Conservation (phyloP, 2,888 invertebrate genomes). For the Crocallis elinguaria region DNA sequence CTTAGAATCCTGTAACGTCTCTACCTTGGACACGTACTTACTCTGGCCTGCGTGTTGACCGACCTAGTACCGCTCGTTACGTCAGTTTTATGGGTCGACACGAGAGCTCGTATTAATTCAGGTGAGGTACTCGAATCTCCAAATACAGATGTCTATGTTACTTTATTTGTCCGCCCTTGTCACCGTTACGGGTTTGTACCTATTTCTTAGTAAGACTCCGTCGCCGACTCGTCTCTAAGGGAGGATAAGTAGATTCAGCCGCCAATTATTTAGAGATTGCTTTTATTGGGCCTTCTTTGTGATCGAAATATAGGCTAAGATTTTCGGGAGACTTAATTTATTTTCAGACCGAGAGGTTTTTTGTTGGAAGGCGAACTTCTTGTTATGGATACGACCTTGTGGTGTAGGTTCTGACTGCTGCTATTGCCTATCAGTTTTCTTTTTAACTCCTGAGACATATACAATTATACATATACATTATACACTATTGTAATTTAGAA, state of each 20-base stretch:
- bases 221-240: slow-evolving; percentile 26
- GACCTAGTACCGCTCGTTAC: slow-evolving; percentile 16
- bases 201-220: slow-evolving; percentile 3
- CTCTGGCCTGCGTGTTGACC: background rate
- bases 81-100: slow-evolving; percentile 42
- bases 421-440: too few species aligned
- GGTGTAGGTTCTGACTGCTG: too few species aligned
- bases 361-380: slow-evolving; percentile 4
- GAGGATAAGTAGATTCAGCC: slow-evolving; percentile 32
- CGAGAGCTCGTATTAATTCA: slow-evolving; percentile 42
- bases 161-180: slow-evolving; percentile 52
- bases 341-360: slow-evolving; percentile 5
- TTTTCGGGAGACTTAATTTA: slow-evolving; percentile 13
- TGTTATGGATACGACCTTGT: slow-evolving; percentile 14
- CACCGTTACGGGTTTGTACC: slow-evolving; percentile 33
- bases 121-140: slow-evolving; percentile 44
- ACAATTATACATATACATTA: too few species aligned
- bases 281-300: slow-evolving; percentile 18
- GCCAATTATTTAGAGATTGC: slow-evolving; percentile 35
- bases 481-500: too few species aligned
- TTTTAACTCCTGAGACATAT: too few species aligned
- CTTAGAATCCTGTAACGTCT: too few species aligned
- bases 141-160: slow-evolving; percentile 53
- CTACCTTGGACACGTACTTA: background rate
- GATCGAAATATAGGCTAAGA: slow-evolving; percentile 13